Evolutionary conservation across 2,113 vertebrate species (phyloP).

Genomic region (Octodon degus): DNA sequence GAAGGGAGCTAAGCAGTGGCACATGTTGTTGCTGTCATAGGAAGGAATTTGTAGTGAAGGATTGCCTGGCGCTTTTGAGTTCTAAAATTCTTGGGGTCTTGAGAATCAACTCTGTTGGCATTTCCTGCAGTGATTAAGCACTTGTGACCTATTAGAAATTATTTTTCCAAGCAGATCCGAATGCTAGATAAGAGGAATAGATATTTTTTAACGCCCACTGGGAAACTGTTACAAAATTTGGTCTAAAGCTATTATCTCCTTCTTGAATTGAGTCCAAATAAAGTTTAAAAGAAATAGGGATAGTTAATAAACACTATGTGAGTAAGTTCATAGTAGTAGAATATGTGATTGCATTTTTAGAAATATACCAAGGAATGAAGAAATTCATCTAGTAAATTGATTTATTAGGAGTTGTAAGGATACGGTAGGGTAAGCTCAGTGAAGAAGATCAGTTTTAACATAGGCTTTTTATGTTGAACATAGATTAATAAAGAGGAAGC

Average conservation of each 20-base stretch:
- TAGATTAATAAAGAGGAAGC: neutral
- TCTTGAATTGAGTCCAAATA: neutral
- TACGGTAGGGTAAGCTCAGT: neutral
- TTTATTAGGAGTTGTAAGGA: neutral
- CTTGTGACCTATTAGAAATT: neutral
- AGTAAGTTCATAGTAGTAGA: conserved; percentile 11
- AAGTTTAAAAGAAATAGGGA: conserved; percentile 46
- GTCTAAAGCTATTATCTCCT: conserved; percentile 13
- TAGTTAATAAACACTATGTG: neutral
- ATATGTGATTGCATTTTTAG: neutral
- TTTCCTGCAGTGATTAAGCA: conserved; percentile 12
- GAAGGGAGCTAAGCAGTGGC: neutral
- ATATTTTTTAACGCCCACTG: neutral
- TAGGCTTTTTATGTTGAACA: neutral
- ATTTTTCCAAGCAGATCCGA: conserved; percentile 2
- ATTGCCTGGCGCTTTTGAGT: neutral
- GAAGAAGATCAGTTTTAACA: neutral
- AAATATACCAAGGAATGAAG: neutral
- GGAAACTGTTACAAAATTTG: neutral
- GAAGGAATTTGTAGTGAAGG: conserved; percentile 21
- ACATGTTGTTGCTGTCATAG: neutral
- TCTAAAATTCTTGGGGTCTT: neutral
- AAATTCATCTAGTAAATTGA: neutral
- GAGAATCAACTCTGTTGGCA: neutral
- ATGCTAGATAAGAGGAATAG: neutral